Evolutionary conservation across 2,888 invertebrate species (phyloP).

Genomic region (Leptogaster cylindrica): DNA sequence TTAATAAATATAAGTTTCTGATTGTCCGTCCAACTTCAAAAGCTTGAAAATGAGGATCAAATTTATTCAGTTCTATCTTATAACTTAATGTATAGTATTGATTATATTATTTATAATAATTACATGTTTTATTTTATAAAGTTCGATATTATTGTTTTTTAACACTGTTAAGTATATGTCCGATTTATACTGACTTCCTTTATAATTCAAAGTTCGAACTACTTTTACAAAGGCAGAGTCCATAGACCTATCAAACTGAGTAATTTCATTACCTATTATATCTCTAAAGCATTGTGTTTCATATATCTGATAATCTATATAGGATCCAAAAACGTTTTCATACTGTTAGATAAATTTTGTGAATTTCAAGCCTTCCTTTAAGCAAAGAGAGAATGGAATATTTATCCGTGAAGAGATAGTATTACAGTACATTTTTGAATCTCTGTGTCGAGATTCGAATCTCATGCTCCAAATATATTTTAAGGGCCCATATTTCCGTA

Average conservation of each 20-base stretch:
- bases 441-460: slow-evolving; percentile 40
- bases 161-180: background rate
- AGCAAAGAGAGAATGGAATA: slow-evolving; percentile 35
- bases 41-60: background rate
- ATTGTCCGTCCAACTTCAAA: background rate
- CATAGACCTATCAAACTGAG: background rate
- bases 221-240: background rate
- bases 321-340: background rate
- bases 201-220: background rate
- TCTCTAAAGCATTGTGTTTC: background rate
- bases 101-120: background rate
- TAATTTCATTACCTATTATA: background rate
- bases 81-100: background rate
- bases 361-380: slow-evolving; percentile 40
- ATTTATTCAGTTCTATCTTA: background rate
- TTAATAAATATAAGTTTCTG: background rate
- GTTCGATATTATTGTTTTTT: background rate
- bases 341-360: background rate
- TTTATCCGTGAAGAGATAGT: slow-evolving; percentile 37
- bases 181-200: background rate
- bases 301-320: background rate
- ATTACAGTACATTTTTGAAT: slow-evolving; percentile 38
- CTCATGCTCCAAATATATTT: slow-evolving; percentile 42
- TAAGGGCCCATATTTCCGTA: slow-evolving; percentile 39
- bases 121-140: background rate